Base-by-base conservation (phyloP, 2,113 vertebrate genomes). In the Paramisgurnus dabryanus region DNA sequence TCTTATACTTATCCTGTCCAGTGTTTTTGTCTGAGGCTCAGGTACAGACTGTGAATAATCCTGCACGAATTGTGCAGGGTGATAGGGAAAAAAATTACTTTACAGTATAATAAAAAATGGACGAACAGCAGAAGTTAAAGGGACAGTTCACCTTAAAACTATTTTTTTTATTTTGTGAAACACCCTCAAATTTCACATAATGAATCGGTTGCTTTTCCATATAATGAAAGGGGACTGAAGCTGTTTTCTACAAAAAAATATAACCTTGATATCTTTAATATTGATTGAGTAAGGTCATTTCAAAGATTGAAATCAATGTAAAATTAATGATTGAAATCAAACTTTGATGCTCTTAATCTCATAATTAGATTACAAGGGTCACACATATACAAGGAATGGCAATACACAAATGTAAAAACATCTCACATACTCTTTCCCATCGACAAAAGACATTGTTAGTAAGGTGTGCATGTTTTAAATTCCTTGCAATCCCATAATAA, bases 1-100 rank as follows among this genome's bases (percentile, higher is more conserved):
- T 55, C 39, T 18, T 34, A 74, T 47, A 61, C 27, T 53, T 50
- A 58, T 60, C 49, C 76, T 61, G 34, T 69, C 76, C 58, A 15
- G 3, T 64, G 8, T 64, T 15, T 70, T 45, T 18, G 49, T 68
- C 40, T 79, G 49, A 49, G 50, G 53, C 7, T 72, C 69, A 72
- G 69, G 34, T 71, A 71, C 69, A 71, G 69, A 57, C 34, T 41
- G 15, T 70, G 39, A 69, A 69, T 69, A 60, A 60, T 79, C 50
- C 45, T 79, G 77, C 40, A 61, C 53, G 8, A 13, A 9, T 11
- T n/a, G n/a, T 50, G 27, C 40, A 61, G 15, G 18, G 27, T 70
- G 6, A 10, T 40, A 58, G 70, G 45, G n/a, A 43, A 45, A 79
- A 13, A 11, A 53, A 64, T 3, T 61, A 7, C 13, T 78, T 79